Base-by-base conservation (phyloP, 1,140 invertebrate species). In the Drosophila bipectinata region DNA sequence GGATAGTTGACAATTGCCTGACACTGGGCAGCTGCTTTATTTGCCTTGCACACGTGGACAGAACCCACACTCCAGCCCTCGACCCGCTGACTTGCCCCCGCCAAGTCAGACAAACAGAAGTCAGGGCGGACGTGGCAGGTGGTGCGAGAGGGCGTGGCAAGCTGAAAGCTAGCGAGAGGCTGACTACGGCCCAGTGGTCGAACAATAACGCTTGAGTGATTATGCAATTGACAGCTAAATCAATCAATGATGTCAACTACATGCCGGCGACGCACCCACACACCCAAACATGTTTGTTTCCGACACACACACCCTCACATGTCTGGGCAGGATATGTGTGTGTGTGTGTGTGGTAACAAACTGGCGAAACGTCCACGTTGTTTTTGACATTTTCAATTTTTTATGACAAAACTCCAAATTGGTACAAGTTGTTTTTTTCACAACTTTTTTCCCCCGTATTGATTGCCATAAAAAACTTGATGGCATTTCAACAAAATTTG, bases 171-270 rank as follows among this genome's bases (percentile, higher is more conserved):
- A 59, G 75, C 75, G 58, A 57, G 60, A 51, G 63, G 48, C 72
- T 51, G 74, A 44, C 78, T 64, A 48, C 66, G 67, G 53, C 75
- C 77, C 66, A 83, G 85, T 72, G 82, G 77, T 80, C 89, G 76
- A 90, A 90, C 87, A 90, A 90, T 90, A 90, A 87, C 87, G 88
- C 87, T 90, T 90, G 87, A 90, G 82, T 90, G 87, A 90, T 90
- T 90, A 90, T 90, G 87, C 87, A 90, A 90, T 90, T 90, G 87
- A 90, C 87, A 90, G 87, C 87, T 90, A 90, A 90, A 90, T 90
- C 87, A 90, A 90, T 90, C 87, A 90, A 88, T 90, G 87, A 90
- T 90, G 87, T 90, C 87, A 90, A 89, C 84, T 88, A 88, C 83
- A 88, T 83, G 83, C 83, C 76, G 75, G 59, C 75, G 56, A 76